Conservation (phyloP, 2,888 invertebrate species). For the Chloroclysta siterata region DNA sequence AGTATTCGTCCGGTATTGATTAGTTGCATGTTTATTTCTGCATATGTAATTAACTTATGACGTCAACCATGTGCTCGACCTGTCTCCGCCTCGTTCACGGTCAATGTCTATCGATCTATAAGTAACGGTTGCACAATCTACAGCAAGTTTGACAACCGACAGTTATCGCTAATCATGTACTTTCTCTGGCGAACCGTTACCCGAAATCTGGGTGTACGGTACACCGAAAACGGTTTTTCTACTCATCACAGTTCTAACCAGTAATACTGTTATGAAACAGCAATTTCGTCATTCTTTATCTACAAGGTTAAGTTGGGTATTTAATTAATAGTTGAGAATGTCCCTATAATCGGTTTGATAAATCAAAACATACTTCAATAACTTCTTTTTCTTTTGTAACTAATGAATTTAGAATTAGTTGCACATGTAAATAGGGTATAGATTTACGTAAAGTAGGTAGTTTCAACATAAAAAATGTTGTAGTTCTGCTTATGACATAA, state of each 20-base stretch:
- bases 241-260: slow-evolving; percentile 71
- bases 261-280: slow-evolving; percentile 81
- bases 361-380: no score
- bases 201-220: slow-evolving; percentile 81
- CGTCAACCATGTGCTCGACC: slow-evolving; percentile 14
- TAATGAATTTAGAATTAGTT: no score
- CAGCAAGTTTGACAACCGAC: slow-evolving; percentile 64
- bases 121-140: slow-evolving; percentile 62
- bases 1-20: neutral
- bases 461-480: no score
- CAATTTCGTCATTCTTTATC: slow-evolving; percentile 71
- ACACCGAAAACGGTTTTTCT: slow-evolving; percentile 71
- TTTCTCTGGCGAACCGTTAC: slow-evolving; percentile 74
- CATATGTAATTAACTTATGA: slow-evolving; percentile 24
- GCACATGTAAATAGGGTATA: no score
- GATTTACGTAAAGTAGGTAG: no score
- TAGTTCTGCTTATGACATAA: no score
- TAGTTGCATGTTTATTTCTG: slow-evolving; percentile 1
- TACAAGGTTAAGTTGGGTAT: slow-evolving; percentile 57
- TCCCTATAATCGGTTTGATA: slow-evolving; percentile 14
- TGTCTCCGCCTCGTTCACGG: slow-evolving; percentile 37
- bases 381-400: no score
- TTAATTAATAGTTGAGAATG: slow-evolving; percentile 22
- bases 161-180: slow-evolving; percentile 80
- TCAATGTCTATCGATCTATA: slow-evolving; percentile 45